A percentile compares a stretch with the other conserved stretches of the same genome.
phyloP scores from a whole-genome alignment of 2,113 vertebrate genomes.

The Hydrochoerus hydrochaeris region DNA sequence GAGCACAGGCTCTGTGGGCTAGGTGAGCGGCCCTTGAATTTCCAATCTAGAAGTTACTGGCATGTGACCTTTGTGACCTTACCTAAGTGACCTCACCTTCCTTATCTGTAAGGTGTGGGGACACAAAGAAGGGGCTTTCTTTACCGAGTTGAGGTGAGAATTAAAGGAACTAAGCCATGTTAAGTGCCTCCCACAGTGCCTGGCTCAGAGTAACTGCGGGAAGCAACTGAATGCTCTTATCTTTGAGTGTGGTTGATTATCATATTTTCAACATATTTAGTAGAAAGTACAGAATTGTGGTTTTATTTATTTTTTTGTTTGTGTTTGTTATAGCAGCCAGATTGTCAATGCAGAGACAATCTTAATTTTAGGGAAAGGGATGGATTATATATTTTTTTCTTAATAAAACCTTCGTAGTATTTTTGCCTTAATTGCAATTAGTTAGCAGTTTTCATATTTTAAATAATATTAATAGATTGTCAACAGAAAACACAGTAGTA shows the following conservation, averaged over 20 bases:
- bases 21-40: not conserved
- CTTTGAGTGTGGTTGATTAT: not conserved
- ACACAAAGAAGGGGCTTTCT: not conserved
- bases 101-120: not conserved
- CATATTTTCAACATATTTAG: constrained; percentile 19
- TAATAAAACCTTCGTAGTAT: not conserved
- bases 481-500: no score
- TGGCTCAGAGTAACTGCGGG: not conserved
- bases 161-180: not conserved
- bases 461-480: not conserved
- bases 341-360: constrained; percentile 11
- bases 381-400: constrained; percentile 35
- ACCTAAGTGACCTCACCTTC: not conserved
- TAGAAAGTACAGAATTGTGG: not conserved
- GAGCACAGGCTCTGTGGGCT: not conserved
- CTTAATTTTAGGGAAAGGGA: not conserved
- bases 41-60: not conserved
- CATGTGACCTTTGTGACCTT: not conserved
- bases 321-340: not conserved
- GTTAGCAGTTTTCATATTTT: not conserved
- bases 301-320: not conserved
- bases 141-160: not conserved
- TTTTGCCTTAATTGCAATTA: constrained; percentile 23
- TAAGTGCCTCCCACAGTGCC: not conserved
- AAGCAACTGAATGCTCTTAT: not conserved